phyloP scores from a whole-genome alignment of 2,113 vertebrate species.

The Paratilapia polleni region DNA sequence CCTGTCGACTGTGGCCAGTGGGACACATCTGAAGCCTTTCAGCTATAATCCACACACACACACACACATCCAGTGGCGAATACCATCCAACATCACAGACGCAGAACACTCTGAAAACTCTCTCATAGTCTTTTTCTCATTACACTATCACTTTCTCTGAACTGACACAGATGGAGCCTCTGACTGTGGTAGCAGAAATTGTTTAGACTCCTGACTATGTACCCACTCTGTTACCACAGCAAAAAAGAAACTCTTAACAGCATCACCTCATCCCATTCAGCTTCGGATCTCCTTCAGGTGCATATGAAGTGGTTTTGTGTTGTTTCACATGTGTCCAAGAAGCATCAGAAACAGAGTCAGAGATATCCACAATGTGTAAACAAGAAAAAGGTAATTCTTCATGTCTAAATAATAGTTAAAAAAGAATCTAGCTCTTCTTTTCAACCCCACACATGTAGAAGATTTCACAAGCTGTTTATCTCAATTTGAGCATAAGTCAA shows the following conservation, averaged over 20 bases:
- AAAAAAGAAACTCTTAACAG: conserved; percentile 17
- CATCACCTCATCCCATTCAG: conserved; percentile 19
- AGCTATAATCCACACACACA: conserved; percentile 69
- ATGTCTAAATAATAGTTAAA: neutral
- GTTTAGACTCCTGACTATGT: neutral
- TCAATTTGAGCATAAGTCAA: conserved; percentile 6
- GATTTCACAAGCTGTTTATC: conserved; percentile 36
- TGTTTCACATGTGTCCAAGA: conserved; percentile 14
- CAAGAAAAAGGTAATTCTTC: neutral
- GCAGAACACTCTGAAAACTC: conserved; percentile 15
- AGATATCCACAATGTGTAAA: neutral
- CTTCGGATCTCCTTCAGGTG: neutral
- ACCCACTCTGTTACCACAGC: neutral
- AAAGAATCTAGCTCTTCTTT: neutral
- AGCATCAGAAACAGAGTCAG: neutral
- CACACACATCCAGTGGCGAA: conserved; percentile 42
- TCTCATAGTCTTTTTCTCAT: conserved; percentile 13
- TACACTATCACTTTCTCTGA: conserved; percentile 17
- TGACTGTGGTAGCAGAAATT: conserved; percentile 6
- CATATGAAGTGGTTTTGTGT: conserved; percentile 15
- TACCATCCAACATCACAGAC: conserved; percentile 51
- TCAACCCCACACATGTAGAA: neutral
- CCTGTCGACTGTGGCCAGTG: conserved; percentile 68
- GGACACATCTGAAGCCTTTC: conserved; percentile 72
- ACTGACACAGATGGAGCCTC: neutral